Evolutionary conservation across 1,140 invertebrate species (phyloP), one percentile per base, ranked within the genome.

Genomic region (Drosophila teissieri): DNA sequence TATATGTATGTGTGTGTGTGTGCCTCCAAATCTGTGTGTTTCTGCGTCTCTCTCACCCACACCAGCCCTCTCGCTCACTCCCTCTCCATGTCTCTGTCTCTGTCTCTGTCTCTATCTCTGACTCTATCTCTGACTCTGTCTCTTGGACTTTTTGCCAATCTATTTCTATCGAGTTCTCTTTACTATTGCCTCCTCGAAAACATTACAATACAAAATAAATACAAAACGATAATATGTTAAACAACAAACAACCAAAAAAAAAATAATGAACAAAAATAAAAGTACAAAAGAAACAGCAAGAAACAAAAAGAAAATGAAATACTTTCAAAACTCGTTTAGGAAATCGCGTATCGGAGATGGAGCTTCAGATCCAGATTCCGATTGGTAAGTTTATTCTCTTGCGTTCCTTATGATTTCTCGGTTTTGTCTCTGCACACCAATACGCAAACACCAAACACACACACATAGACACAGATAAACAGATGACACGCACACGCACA

Each of bases 261-360:
- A 24, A 40, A 56, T 63, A 55, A 56, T 27, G 51, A 56, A 42
- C 37, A 51, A 64, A 45, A 77, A 52, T 14, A 52, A 64, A 49
- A 64, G 49, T 36, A 36, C 15, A 49, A 17, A 39, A 46, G 52
- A 24, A 40, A 36, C 34, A 52, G 52, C 27, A 54, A 51, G 39
- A n/a, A 57, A 56, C 36, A 15, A 70, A 68, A 36, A 27, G 37
- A 73, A 82, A 75, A 75, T 52, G 51, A 65, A 49, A 78, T 72
- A 82, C 61, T 73, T 78, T 78, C 57, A 65, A 82, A 88, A 88
- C 75, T 89, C 76, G 84, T 88, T 88, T 85, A 91, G 90, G 86
- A 91, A 91, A 90, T 88, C 90, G 75, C 85, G 85, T 90, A 91
- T 90, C 79, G 90, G 83, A 88, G 90, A 91, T 88, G 86, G 90